Evolutionary conservation across 2,113 vertebrate species (phyloP), one percentile per base, ranked within the genome.

Genomic region (Trogon surrucura): DNA sequence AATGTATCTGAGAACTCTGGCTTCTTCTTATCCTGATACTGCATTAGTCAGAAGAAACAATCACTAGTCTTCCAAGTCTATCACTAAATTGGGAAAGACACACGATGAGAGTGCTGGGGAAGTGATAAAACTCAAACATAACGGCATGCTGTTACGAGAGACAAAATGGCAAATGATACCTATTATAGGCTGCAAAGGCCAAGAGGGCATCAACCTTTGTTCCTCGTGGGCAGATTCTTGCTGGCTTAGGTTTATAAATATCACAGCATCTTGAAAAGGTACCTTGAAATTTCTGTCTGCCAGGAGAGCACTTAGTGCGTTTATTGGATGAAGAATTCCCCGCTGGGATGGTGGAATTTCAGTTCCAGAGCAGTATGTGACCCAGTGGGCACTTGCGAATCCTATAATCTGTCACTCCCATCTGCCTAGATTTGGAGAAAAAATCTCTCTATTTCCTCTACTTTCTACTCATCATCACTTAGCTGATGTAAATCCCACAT

Each of bases 21-120:
- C 47, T 86, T 74, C 54, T 9, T 94, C 91, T 88, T 51, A 44
- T 67, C 60, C 71, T 74, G 36, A 54, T 50, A 18, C 19, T 11
- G 17, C 58, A 62, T 92, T 74, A 91, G 71, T 70, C 60, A 92
- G 85, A 86, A 92, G 83, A 80, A 92, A 80, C 36, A 61, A 54
- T 54, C 58, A 32, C 51, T 83, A 34, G 48, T 77, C 67, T 74
- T 83, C 67, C 69, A 70, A n/a, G 44, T 54, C 82, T 72, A 13
- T 44, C 54, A 50, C 62, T 58, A 81, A 41, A 38, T 15, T 44
- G 30, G 38, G 85, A 87, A 89, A 80, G 75, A 80, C 22, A 53
- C 18, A 29, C 13, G 50, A 29, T 3, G 3, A 30, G 54, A 57
- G 19, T 5, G 36, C 65, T 81, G 53, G 53, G 48, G 61, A 83